Evolutionary conservation across 2,888 invertebrate species (phyloP), one percentile per base, ranked within the genome.

Genomic region (Prosapia bicincta): DNA sequence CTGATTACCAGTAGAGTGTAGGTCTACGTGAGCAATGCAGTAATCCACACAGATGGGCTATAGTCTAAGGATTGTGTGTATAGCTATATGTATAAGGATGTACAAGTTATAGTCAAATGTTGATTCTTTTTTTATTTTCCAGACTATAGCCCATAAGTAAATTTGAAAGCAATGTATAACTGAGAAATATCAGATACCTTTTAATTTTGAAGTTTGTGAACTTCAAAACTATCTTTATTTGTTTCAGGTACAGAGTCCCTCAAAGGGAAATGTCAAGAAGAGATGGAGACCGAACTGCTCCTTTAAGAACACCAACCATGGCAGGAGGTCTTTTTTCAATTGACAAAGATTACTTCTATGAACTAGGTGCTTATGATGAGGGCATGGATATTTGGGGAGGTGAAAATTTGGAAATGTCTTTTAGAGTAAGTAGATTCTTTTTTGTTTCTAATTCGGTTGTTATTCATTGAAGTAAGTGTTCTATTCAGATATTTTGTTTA

Each of bases 361-460:
- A 98, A 87, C 89, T 99, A 79, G 99, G 99, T 73, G 93, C 98
- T 74, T 99, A 99, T 85, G 99, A 99, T 85, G 93, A 97, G 86
- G 99, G 99, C 81, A 99, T 99, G 99, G 97, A 99, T 86, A 98
- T 99, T 83, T 99, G 99, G 99, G 99, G 99, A 72, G 96, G 95
- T 71, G 97, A 97, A 86, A 97, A 97, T 86, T 88, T 97, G 69
- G 97, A 97, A 86, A 95, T 97, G 93, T 96, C 96, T 83, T 95
- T 97, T 86, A 89, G 96, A 90, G 96, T 96, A 88, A 88, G 54
- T 20, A 38, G 54, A 10, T 54, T 54, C 7, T 54, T 20, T 20
- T 67, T 67, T 1, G 15, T 67, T 2, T 9, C 66, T 13, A 38
- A 13, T 28, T 28, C 3, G 3, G 28, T 28, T 28, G 38, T 38